A percentile compares a stretch with the other conserved stretches of the same genome.
phyloP scores from a whole-genome alignment of 2,113 vertebrate species.

The Centropus unirufus region DNA sequence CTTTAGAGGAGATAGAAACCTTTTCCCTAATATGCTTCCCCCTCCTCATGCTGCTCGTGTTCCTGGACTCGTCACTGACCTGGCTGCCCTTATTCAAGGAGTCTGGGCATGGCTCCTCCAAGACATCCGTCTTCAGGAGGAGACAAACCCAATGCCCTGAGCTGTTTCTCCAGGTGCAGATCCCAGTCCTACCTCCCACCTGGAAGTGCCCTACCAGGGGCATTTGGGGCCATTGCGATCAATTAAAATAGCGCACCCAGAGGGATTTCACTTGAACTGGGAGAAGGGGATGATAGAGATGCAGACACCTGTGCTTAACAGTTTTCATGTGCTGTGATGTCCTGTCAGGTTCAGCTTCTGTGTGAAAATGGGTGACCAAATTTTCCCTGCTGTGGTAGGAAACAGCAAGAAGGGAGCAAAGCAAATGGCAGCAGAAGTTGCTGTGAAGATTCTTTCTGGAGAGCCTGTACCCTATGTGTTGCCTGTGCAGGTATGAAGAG shows the following conservation, averaged over 20 bases:
- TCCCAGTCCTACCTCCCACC: background rate
- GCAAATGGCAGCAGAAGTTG: slow-evolving; percentile 93
- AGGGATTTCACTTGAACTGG: background rate
- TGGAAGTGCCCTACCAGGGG: background rate
- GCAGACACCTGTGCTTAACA: background rate
- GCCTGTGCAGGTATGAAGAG: slow-evolving; percentile 79
- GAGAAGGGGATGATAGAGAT: background rate
- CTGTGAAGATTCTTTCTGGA: slow-evolving; percentile 88
- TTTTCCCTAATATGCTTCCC: background rate
- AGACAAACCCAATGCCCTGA: background rate
- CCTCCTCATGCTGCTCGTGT: accelerated
- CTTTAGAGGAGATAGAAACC: background rate
- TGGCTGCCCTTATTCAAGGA: background rate
- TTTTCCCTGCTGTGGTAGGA: slow-evolving; percentile 88
- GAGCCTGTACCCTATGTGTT: slow-evolving; percentile 68
- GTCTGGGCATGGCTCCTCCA: background rate
- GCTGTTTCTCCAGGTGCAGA: background rate
- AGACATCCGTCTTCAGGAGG: background rate
- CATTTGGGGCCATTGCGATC: background rate
- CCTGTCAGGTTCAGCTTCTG: slow-evolving; percentile 89
- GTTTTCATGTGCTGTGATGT: slow-evolving; percentile 15
- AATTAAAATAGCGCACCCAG: background rate
- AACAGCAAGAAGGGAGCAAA: slow-evolving; percentile 95
- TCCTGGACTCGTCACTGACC: background rate
- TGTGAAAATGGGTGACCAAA: slow-evolving; percentile 88